A percentile compares a stretch with the other conserved stretches of the same genome.
Conservation (phyloP, 2,113 vertebrate species). For the Leiothrix lutea region DNA sequence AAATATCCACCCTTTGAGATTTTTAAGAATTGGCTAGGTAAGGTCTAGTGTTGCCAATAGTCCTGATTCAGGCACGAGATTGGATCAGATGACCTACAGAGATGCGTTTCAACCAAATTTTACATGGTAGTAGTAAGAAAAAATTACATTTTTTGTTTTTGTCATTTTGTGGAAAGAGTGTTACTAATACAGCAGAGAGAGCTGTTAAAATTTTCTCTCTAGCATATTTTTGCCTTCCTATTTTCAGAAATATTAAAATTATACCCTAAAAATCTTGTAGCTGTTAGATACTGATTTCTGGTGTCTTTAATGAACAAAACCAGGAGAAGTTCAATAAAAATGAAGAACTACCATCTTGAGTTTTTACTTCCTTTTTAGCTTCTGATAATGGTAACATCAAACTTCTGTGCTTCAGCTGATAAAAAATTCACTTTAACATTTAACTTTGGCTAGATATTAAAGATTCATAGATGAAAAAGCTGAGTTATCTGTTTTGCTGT, state of each 20-base stretch:
- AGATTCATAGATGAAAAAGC: conserved; percentile 10
- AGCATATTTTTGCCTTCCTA: not conserved
- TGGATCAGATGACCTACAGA: not conserved
- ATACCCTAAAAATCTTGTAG: not conserved
- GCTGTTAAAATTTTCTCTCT: not conserved
- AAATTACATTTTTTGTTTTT: not conserved
- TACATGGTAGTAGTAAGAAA: not conserved
- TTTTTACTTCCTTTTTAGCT: not conserved
- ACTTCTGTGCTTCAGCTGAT: not conserved
- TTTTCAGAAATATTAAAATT: not conserved
- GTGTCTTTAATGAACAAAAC: not conserved
- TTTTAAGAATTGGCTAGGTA: not conserved
- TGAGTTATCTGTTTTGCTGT: not conserved
- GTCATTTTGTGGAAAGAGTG: not conserved
- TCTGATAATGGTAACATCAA: not conserved
- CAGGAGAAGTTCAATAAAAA: not conserved
- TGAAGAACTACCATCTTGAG: not conserved
- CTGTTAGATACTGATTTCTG: not conserved
- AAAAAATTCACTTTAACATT: conserved; percentile 12
- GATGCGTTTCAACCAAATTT: not conserved
- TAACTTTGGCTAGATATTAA: conserved; percentile 11
- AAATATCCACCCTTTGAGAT: not conserved
- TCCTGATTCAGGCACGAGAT: not conserved
- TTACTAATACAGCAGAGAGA: not conserved
- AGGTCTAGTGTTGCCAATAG: not conserved